A percentile compares a stretch with the other conserved stretches of the same genome.
Evolutionary conservation across 1,140 invertebrate genomes (phyloP).

Genomic region (Cydia splendana): DNA sequence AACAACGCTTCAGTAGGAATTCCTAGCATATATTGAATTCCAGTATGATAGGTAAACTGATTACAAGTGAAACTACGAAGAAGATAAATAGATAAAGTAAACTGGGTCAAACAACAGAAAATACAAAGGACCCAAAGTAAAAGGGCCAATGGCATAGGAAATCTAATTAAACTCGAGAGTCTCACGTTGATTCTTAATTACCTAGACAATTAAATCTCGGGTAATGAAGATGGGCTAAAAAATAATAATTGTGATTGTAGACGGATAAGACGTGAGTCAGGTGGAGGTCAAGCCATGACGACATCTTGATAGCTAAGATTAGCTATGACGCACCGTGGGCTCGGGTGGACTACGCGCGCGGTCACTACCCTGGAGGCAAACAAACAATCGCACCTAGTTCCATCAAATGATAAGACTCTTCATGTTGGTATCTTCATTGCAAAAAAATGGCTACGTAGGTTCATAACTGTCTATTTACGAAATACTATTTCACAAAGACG

Average conservation of each 20-base stretch:
- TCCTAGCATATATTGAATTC: not conserved
- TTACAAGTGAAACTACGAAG: not conserved
- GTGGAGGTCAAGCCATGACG: conserved; percentile 53
- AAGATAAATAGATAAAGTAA: conserved; percentile 5
- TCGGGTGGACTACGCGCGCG: conserved; percentile 7
- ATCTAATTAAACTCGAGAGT: not conserved
- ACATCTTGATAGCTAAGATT: conserved; percentile 53
- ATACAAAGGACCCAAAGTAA: conserved; percentile 1
- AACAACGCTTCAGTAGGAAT: not conserved
- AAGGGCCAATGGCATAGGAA: not conserved
- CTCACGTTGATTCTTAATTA: conserved; percentile 3
- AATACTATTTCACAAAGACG: too few relatives aligned
- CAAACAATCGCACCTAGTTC: conserved; percentile 18
- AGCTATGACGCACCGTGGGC: conserved; percentile 54
- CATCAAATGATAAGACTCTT: conserved; percentile 19
- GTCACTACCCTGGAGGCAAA: conserved; percentile 24
- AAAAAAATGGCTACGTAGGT: not conserved
- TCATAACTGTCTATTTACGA: too few relatives aligned
- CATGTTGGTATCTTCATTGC: not conserved
- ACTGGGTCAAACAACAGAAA: conserved; percentile 15
- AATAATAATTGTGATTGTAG: not conserved
- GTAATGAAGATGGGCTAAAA: conserved; percentile 26
- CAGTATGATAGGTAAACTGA: not conserved
- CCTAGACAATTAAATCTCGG: conserved; percentile 24
- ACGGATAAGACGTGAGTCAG: conserved; percentile 48